Evolutionary conservation across 2,113 vertebrate genomes (phyloP).

Genomic region (Ondatra zibethicus): DNA sequence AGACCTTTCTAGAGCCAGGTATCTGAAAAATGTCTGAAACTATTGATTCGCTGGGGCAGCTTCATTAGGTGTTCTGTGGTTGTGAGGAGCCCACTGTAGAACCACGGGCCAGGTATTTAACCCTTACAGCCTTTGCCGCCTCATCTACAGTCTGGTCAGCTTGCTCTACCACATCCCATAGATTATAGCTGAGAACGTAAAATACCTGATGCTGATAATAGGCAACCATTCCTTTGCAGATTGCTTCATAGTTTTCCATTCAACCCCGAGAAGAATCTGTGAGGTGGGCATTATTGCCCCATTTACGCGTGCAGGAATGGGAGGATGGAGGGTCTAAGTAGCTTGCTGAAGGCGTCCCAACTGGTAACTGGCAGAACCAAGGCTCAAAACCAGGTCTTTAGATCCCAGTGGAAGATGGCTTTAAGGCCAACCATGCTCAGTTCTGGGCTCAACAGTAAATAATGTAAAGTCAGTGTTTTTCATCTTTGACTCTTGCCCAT

Average conservation of each 20-base stretch:
- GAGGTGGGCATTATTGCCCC: background rate
- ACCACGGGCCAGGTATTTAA: background rate
- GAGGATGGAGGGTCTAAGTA: background rate
- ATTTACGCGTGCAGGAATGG: background rate
- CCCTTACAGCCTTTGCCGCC: background rate
- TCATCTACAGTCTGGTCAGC: background rate
- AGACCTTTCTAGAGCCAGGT: slow-evolving; percentile 23
- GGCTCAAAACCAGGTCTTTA: background rate
- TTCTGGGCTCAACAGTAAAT: background rate
- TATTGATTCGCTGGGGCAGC: background rate
- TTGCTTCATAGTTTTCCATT: background rate
- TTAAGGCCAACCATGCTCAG: background rate
- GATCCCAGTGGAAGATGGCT: background rate
- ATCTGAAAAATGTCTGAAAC: background rate
- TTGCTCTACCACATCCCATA: background rate
- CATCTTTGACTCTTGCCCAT: background rate
- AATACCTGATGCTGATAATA: background rate
- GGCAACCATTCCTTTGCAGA: background rate
- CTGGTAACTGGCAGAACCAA: background rate
- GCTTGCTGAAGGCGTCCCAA: background rate
- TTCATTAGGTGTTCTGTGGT: background rate
- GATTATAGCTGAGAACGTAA: background rate
- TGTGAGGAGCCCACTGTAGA: background rate
- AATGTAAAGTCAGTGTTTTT: background rate
- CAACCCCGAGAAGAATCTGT: background rate